Percentiles rank a stretch among this genome's conserved stretches.
phyloP scores from a whole-genome alignment of 2,113 vertebrate species.

The Phalacrocorax aristotelis region DNA sequence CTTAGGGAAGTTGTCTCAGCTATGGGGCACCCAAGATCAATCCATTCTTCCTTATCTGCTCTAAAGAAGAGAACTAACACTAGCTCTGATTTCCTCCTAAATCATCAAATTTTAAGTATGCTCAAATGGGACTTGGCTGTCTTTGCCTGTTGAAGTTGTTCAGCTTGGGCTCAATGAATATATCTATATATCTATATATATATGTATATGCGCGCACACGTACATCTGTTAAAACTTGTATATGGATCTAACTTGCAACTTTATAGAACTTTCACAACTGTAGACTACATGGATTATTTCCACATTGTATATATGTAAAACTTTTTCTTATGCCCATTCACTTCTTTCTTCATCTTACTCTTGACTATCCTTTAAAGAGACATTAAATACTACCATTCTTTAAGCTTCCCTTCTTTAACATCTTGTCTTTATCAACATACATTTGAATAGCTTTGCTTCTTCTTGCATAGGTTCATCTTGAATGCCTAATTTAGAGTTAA shows the following conservation, averaged over 20 bases:
- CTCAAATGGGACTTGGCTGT: neutral
- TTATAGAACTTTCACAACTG: neutral
- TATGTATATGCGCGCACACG: accelerated
- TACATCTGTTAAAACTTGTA: neutral
- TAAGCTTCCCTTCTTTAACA: neutral
- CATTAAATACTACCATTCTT: neutral
- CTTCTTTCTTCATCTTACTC: neutral
- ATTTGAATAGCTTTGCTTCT: neutral
- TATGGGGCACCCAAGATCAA: neutral
- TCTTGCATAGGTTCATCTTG: neutral
- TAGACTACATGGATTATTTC: neutral
- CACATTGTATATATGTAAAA: neutral
- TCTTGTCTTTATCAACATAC: neutral
- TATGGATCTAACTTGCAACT: neutral
- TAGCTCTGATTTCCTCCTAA: neutral
- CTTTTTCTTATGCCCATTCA: neutral
- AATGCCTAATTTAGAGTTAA: neutral
- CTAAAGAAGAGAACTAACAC: neutral
- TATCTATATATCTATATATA: neutral
- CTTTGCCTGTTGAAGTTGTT: neutral
- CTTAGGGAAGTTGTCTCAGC: neutral
- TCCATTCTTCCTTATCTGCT: neutral
- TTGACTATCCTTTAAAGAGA: neutral
- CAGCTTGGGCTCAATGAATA: neutral
- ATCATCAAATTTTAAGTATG: neutral